These are phyloP conservation scores for Chromoteleia sp. DNA, from an alignment of 2,888 invertebrate genomes.

Conservation along the genomic window DNA sequence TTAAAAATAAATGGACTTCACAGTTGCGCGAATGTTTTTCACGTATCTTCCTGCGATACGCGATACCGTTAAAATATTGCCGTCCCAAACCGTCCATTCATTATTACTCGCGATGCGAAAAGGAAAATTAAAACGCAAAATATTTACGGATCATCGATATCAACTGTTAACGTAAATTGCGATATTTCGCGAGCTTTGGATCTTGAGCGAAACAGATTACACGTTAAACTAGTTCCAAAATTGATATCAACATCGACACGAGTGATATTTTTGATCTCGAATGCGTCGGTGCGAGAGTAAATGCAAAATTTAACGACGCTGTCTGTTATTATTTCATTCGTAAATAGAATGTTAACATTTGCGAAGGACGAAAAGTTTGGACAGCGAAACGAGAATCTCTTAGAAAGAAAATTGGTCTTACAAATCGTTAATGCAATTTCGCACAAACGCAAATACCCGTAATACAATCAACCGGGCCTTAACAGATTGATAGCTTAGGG, in stretches of 20 bases:
- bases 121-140: slow-evolving; percentile 20
- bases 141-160: slow-evolving; percentile 17
- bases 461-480: slow-evolving; percentile 50
- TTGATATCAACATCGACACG: background rate
- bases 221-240: background rate
- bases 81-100: background rate
- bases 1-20: slow-evolving; percentile 59
- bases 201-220: slow-evolving; percentile 7
- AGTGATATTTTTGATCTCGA: background rate
- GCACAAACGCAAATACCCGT: slow-evolving; percentile 46
- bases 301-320: background rate
- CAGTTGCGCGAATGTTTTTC: slow-evolving; percentile 27
- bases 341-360: slow-evolving; percentile 5
- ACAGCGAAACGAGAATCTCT: background rate
- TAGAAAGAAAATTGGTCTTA: slow-evolving; percentile 48
- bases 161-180: background rate
- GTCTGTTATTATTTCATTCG: background rate
- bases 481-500: slow-evolving; percentile 59
- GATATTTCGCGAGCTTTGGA: slow-evolving; percentile 21
- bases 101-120: slow-evolving; percentile 4
- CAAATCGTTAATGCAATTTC: slow-evolving; percentile 48
- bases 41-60: slow-evolving; percentile 31
- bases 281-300: background rate
- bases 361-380: background rate
- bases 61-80: slow-evolving; percentile 39